These are phyloP conservation scores for Erpornis zantholeuca DNA, from an alignment of 2,113 vertebrate genomes.

Conservation along the genomic window DNA sequence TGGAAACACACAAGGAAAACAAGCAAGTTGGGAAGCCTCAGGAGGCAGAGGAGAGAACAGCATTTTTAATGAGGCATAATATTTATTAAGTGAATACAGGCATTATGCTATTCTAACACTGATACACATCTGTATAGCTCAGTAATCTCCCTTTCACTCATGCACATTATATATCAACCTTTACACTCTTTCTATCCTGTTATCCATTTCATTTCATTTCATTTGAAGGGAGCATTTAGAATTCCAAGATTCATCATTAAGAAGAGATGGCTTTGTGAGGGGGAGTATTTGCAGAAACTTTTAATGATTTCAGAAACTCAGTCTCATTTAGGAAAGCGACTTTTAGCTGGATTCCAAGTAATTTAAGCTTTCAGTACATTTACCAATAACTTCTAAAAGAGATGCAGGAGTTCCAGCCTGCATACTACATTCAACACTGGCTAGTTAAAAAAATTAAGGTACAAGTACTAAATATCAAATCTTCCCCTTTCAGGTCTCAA, in stretches of 20 bases:
- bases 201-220: not conserved
- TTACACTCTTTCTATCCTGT: not conserved
- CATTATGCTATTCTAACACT: not conserved
- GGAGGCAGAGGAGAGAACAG: not conserved
- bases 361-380: not conserved
- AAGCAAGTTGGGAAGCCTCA: not conserved
- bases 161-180: not conserved
- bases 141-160: not conserved
- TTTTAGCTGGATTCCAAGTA: not conserved
- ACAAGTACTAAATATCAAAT: not conserved
- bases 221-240: not conserved
- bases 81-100: not conserved
- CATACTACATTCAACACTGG: not conserved
- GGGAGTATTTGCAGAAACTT: not conserved
- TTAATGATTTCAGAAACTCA: not conserved
- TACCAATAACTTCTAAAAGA: not conserved
- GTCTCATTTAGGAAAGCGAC: not conserved
- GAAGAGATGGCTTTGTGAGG: not conserved
- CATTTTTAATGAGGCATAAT: slow-evolving; percentile 4
- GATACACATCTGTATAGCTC: not conserved
- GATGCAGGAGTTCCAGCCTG: not conserved
- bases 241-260: not conserved
- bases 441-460: not conserved
- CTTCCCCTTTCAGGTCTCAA: not conserved
- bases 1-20: slow-evolving; percentile 13